phyloP scores from a whole-genome alignment of 2,797 vertebrate species.

The Clarias laeviceps region DNA sequence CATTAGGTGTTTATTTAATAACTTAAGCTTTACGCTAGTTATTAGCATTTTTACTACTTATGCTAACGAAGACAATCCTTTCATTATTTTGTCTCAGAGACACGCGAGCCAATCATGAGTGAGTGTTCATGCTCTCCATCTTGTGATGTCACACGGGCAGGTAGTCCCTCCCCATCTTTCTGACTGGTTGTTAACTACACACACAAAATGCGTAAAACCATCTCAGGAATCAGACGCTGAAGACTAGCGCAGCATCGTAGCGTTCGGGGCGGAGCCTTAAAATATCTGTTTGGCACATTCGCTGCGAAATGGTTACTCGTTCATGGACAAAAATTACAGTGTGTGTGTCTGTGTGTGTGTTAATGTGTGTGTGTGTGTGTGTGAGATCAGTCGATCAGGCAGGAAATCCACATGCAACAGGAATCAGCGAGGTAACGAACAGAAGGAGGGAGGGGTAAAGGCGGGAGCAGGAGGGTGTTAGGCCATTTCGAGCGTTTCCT shows the following conservation, averaged over 20 bases:
- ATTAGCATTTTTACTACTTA: not conserved
- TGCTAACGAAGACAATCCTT: not conserved
- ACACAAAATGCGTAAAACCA: not conserved
- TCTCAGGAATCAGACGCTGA: not conserved
- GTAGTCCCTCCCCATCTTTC: not conserved
- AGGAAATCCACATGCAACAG: constrained; percentile 79
- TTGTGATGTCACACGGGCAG: not conserved
- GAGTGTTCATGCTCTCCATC: not conserved
- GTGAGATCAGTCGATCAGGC: constrained; percentile 68
- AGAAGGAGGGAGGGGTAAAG: constrained; percentile 32
- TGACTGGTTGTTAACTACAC: not conserved
- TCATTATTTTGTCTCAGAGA: not conserved
- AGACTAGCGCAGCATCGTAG: not conserved
- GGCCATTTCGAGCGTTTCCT: constrained; percentile 76
- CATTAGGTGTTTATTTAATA: not conserved
- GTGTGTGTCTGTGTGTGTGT: constrained; percentile 11
- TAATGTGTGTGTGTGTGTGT: constrained; percentile 27
- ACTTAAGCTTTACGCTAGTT: not conserved
- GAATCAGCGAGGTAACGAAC: not conserved
- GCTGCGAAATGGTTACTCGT: not conserved
- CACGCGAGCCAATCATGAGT: not conserved
- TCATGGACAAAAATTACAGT: not conserved
- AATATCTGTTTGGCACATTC: constrained; percentile 2
- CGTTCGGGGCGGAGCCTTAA: not conserved
- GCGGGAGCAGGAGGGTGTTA: constrained; percentile 58